phyloP scores from a whole-genome alignment of 2,113 vertebrate species.

The Apteryx owenii region DNA sequence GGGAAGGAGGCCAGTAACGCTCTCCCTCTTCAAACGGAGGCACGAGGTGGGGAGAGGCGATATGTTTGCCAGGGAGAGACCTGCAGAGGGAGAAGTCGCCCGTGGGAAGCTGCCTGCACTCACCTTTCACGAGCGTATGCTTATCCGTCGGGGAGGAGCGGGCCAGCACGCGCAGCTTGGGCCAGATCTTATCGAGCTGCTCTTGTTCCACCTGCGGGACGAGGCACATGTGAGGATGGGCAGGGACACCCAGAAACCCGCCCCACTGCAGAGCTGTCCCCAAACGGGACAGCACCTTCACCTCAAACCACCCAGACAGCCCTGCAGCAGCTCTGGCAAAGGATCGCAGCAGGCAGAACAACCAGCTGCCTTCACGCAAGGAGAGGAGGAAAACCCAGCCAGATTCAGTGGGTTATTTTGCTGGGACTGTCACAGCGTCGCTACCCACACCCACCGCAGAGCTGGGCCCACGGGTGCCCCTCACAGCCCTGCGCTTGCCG shows the following conservation, averaged over 20 bases:
- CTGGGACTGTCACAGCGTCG: accelerated
- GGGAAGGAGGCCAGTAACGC: neutral
- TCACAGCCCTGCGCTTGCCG: no score
- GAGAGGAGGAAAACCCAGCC: accelerated
- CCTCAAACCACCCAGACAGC: neutral
- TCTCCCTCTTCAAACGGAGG: neutral
- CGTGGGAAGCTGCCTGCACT: neutral
- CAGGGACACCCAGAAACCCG: neutral
- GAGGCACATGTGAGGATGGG: neutral
- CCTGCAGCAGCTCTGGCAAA: neutral
- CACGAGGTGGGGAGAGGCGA: neutral
- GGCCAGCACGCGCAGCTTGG: conserved; percentile 92
- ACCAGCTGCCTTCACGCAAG: accelerated
- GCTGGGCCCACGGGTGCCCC: neutral
- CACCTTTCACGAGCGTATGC: conserved; percentile 98
- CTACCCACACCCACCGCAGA: accelerated
- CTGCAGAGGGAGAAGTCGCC: neutral
- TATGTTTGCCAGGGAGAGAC: no score
- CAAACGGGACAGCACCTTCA: accelerated
- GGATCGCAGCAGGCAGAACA: neutral
- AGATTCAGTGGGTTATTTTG: accelerated
- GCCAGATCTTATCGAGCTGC: conserved; percentile 96
- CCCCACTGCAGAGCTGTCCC: accelerated
- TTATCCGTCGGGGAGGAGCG: conserved; percentile 97
- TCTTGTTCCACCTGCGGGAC: conserved; percentile 91